Evolutionary conservation across 1,140 invertebrate species (phyloP).

Genomic region (Cydia splendana): DNA sequence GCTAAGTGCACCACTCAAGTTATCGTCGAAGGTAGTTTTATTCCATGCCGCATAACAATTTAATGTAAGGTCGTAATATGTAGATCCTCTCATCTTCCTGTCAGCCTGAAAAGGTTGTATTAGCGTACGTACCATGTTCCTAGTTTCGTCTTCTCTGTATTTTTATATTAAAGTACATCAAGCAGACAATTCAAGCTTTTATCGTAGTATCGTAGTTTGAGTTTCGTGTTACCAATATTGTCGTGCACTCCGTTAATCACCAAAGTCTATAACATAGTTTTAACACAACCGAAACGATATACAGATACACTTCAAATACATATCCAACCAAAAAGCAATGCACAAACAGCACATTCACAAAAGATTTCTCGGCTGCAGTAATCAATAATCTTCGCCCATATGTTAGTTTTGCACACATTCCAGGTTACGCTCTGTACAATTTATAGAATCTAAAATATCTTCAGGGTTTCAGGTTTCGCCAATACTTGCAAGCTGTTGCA

Average conservation of each 20-base stretch:
- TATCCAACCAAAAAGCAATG: not conserved
- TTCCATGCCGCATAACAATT: no score
- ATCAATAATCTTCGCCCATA: not conserved
- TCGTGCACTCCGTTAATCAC: not conserved
- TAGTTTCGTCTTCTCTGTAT: not conserved
- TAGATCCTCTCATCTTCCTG: not conserved
- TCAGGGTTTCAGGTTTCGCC: not conserved
- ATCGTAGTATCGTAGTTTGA: no score
- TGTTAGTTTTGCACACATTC: not conserved
- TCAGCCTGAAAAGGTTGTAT: not conserved
- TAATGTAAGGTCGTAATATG: no score
- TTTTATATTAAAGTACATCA: no score
- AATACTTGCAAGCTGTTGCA: not conserved
- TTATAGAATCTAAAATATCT: not conserved
- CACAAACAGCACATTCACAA: not conserved
- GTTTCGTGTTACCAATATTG: no score
- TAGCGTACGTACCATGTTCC: not conserved
- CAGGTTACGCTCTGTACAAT: constrained; percentile 2
- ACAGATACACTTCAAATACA: not conserved
- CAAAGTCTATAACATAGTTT: not conserved
- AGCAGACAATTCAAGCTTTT: no score
- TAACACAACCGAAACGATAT: not conserved
- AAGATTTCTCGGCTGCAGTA: constrained; percentile 4
- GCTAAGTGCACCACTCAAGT: no score
- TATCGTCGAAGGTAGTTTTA: no score